Base-by-base conservation (phyloP, 2,113 vertebrate species). In the Toxostoma redivivum region DNA sequence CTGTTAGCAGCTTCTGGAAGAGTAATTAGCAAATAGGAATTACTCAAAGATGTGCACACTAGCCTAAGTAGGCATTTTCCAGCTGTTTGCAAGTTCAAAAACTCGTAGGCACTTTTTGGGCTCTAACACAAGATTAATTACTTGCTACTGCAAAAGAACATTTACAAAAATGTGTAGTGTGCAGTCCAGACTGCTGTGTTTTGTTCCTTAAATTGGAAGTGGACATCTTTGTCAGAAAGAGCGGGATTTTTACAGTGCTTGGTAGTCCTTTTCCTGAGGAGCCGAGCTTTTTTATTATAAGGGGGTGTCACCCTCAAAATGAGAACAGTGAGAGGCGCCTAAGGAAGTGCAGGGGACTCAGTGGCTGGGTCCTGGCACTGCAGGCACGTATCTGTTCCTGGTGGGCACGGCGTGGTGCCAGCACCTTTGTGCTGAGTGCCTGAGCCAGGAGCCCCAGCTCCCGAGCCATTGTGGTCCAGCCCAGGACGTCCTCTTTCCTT, bases 11-110 rank as follows among this genome's bases (percentile, higher is more conserved):
- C 94, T 94, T 97, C 94, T 87, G 73, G 65, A 96, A 81, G 84
- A 90, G 86, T 94, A 97, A 97, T 97, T 97, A 98, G 94, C 88
- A 93, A 94, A 83, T 81, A 88, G 86, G 86, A 98, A 92, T 97
- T 96, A 88, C 86, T 95, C 51, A 35, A 31, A 92, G 94, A 81
- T 92, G 92, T 84, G 93, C 51, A 82, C 60, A 28, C 77, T 65
- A 69, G 79, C 85, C 76, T 86, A 67, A 97, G 93, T 44, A 94
- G 82, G 93, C 92, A 86, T 96, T 97, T 97, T 95, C 94, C 94
- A 96, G 84, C 86, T 94, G 93, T 97, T 93, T 87, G 37, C 88
- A 91, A 97, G 76, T 96, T 91, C 87, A 88, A 66, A 96, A 95
- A 90, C 54, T 95, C 44, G 7, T 86, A 76, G 69, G 73, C 81